Base-by-base conservation (phyloP, 1,140 invertebrate genomes). In the Caenorhabditis briggsae region DNA sequence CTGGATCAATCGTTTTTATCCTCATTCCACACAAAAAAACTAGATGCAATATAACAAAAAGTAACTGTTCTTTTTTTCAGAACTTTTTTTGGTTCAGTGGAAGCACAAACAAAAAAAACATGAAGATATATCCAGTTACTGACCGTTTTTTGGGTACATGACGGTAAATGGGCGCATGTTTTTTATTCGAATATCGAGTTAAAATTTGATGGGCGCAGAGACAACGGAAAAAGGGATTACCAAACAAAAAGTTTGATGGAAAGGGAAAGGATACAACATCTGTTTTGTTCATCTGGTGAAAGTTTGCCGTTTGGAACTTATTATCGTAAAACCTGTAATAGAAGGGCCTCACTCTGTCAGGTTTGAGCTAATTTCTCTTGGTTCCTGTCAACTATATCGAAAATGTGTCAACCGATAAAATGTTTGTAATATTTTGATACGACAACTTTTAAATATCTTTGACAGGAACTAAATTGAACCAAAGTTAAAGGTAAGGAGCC, bases 141-240 rank as follows among this genome's bases (percentile, higher is more conserved):
- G 70, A 78, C 46, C 70, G 70, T 50, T 50, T 78, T 78, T 78
- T 70, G 33, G 70, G 20, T 78, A 78, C 70, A 78, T 78, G 33
- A 50, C 12, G 14, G 70, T 78, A 78, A 78, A 78, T 78, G 70
- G 70, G 46, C 46, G 46, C 70, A 78, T 78, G 46, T 78, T 78
- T 78, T 78, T 43, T 14, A 33, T 7, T 43, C 64, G 20, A 23
- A 43, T 23, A 46, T 23, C 64, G n/a, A 50, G 70, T 78, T 25
- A 43, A 50, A 78, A 20, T 50, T 48, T 78, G 53, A 78, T 41
- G 11, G 70, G 33, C 25, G 33, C 33, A 33, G 33, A 41, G 46
- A 78, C 18, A 53, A 18, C 25, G 12, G 20, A 33, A 25, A 20
- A 33, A 33, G 33, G 43, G 70, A 78, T 78, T 78, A 50, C 0